Evolutionary conservation across 2,113 vertebrate genomes (phyloP), one percentile per base, ranked within the genome.

Genomic region (Onychorhynchus coronatus): DNA sequence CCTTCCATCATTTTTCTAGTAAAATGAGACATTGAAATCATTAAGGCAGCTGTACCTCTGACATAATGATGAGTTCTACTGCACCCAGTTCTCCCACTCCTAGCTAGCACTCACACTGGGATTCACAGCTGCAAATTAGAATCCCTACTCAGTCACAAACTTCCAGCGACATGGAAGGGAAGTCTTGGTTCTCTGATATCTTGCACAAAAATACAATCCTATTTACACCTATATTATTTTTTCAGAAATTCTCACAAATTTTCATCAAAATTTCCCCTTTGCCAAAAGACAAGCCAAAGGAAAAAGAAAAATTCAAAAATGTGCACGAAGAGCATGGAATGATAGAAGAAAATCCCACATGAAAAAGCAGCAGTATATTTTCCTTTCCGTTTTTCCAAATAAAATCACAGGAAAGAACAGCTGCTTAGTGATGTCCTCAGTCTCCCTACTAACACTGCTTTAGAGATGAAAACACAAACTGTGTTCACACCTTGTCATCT

Each of bases 1-100:
- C 33, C 72, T 71, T 73, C 89, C 73, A 56, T 83, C 41, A 55
- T 37, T 81, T 91, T 85, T 92, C 98, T 98, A 86, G 53, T 66
- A 95, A 92, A 89, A 91, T n/a, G 14, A 65, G 81, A 97, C 42
- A 89, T 4, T 4, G 37, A 92, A 93, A 59, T 65, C 0, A 2
- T 94, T 56, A 95, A 56, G 75, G 70, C 8, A 68, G 35, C 44
- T 47, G 5, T 52, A 23, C 17, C 31, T 61, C 19, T 35, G 15
- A 74, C 14, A 19, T 7, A 78, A 27, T 4, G 22, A 66, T 18
- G 15, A 65, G 30, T 20, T 47, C 8, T 58, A 7, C 1, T 63
- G 9, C 4, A 31, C 44, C 25, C 9, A 49, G 6, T 67, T 56
- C 25, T 74, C 52, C 23, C 49, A 63, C 33, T 42, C 11, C 7